Percentiles rank a stretch among this genome's conserved stretches.
These are phyloP conservation scores for Alosa alosa DNA, from an alignment of 2,113 vertebrate species.

Conservation along the genomic window DNA sequence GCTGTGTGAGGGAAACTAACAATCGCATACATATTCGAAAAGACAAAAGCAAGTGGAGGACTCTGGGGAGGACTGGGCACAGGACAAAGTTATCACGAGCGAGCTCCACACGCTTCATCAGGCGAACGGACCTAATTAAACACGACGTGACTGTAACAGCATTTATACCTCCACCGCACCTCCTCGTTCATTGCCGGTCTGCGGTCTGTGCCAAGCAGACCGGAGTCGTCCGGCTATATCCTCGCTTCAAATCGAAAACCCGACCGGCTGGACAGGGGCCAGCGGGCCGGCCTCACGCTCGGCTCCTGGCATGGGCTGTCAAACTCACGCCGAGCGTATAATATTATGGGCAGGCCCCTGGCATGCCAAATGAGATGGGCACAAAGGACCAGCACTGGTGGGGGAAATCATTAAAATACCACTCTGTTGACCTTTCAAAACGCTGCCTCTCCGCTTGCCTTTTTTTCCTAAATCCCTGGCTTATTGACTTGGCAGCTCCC, in stretches of 20 bases:
- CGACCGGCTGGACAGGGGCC: neutral
- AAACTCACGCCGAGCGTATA: conserved; percentile 46
- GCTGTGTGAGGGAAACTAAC: neutral
- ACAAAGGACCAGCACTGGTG: conserved; percentile 60
- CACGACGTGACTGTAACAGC: neutral
- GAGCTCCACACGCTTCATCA: neutral
- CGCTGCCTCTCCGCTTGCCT: conserved; percentile 53
- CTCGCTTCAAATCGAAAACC: neutral
- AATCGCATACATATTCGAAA: neutral
- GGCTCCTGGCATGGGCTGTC: conserved; percentile 39
- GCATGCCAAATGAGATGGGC: conserved; percentile 53
- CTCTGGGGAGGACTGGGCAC: neutral
- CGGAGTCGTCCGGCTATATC: neutral
- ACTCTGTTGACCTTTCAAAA: conserved; percentile 71
- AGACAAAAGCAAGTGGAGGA: neutral
- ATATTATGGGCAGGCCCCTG: conserved; percentile 50
- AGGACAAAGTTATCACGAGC: neutral
- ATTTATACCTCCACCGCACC: neutral
- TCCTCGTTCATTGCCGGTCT: neutral
- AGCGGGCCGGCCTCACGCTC: neutral
- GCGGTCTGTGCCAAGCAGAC: neutral
- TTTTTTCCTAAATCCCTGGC: conserved; percentile 57
- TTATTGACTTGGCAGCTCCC: conserved; percentile 64
- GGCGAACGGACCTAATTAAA: neutral
- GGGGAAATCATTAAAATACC: conserved; percentile 63